Conservation (phyloP, 2,113 vertebrate genomes). For the Corydoras sp. region DNA sequence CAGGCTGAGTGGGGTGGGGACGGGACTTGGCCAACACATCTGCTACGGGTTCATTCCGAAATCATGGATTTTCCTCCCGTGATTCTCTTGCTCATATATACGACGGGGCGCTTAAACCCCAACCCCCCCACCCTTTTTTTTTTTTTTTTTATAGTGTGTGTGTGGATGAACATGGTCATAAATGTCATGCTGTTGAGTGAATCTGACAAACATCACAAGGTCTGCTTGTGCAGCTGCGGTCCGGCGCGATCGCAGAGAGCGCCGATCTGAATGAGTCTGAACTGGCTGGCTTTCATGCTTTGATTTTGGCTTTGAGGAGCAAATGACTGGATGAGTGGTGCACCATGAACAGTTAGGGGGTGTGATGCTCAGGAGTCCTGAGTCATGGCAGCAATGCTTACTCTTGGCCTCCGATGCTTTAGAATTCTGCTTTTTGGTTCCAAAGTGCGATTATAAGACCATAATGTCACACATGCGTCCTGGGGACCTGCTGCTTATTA, state of each 20-base stretch:
- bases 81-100: slow-evolving; percentile 13
- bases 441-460: too few species aligned
- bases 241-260: background rate
- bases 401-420: background rate
- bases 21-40: background rate
- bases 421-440: background rate
- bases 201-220: too few species aligned
- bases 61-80: slow-evolving; percentile 20
- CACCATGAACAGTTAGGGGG: too few species aligned
- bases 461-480: slow-evolving; percentile 2
- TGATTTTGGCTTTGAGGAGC: background rate
- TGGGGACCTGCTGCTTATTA: slow-evolving; percentile 12
- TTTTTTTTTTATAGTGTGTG: too few species aligned
- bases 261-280: background rate
- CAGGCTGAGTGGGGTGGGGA: slow-evolving; percentile 20
- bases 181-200: too few species aligned
- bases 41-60: slow-evolving; percentile 34
- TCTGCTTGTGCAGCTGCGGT: slow-evolving; percentile 1
- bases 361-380: too few species aligned
- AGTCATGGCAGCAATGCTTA: too few species aligned
- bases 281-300: background rate
- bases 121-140: background rate
- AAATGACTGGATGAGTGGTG: too few species aligned
- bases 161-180: too few species aligned
- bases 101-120: background rate